A percentile compares a stretch with the other conserved stretches of the same genome.
Evolutionary conservation across 2,888 invertebrate genomes (phyloP).

Genomic region (Agelastica alni): DNA sequence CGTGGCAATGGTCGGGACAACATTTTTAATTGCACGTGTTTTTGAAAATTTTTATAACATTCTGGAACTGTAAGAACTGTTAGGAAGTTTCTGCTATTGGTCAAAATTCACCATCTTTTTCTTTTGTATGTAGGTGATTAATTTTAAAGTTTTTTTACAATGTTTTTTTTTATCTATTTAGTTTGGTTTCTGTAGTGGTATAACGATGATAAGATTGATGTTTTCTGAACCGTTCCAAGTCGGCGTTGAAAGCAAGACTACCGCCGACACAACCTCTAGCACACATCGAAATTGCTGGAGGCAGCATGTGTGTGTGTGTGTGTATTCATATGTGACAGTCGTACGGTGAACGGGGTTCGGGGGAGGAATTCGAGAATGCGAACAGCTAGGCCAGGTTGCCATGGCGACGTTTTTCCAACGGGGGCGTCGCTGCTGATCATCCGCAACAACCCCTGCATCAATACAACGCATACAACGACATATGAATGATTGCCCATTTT

Average conservation of each 20-base stretch:
- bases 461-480: slow-evolving; percentile 46
- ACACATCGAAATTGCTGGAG: slow-evolving; percentile 28
- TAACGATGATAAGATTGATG: no score
- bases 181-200: no score
- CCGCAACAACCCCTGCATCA: slow-evolving; percentile 56
- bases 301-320: slow-evolving; percentile 42
- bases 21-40: no score
- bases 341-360: slow-evolving; percentile 32
- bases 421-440: slow-evolving; percentile 55
- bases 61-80: no score
- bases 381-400: slow-evolving; percentile 40
- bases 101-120: no score
- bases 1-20: no score
- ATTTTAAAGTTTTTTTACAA: no score
- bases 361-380: slow-evolving; percentile 30
- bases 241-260: no score
- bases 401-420: slow-evolving; percentile 51
- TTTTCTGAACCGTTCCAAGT: neutral
- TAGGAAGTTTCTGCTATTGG: no score
- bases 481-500: slow-evolving; percentile 36
- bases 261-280: slow-evolving; percentile 15
- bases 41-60: no score
- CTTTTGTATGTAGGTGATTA: no score
- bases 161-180: no score
- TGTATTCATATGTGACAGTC: slow-evolving; percentile 55